Evolutionary conservation across 2,113 vertebrate species (phyloP), one percentile per base, ranked within the genome.

Genomic region (Xerus inauris): DNA sequence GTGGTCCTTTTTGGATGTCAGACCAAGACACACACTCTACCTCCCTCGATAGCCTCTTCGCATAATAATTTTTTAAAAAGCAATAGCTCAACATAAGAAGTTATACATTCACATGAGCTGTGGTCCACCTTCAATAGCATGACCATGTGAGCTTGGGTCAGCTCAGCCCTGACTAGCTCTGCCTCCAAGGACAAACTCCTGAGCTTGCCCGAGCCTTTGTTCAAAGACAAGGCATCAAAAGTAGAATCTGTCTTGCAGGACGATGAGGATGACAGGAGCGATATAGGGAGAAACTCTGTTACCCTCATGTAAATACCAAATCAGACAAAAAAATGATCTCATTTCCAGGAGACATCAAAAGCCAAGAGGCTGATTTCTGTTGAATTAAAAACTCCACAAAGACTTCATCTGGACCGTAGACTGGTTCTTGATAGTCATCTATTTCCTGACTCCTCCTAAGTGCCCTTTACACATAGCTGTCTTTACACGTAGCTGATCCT

Each of bases 271-370:
- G 67, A 30, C 54, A 73, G 67, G 35, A 17, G 26, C n/a, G 6
- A 84, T 2, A 35, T 1, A 35, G 2, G 32, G 73, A 12, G 49
- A 64, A 22, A 62, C 38, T 59, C 35, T 72, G 77, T 17, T 8
- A 10, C 13, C 73, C 42, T 54, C 47, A 2, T 11, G 71, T 65
- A 87, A 72, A 62, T 8, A 54, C 51, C 64, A 71, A 40, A 16
- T 42, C 3, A 3, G 75, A 92, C 51, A 54, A 80, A 87, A 71
- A 75, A 49, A 54, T 3, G 71, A 89, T 42, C 76, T 92, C 87
- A 32, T 62, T 92, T 69, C 30, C 10, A 83, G 75, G 54, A 81
- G 89, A 87, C 87, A 81, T 65, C 93, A 96, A 72, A 96, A 86
- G 72, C 83, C 87, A 67, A 85, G 32, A 40, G 65, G 81, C 77